Percentiles rank a stretch among this genome's conserved stretches.
Conservation (phyloP, 2,888 invertebrate genomes). For the Catocala sponsa region DNA sequence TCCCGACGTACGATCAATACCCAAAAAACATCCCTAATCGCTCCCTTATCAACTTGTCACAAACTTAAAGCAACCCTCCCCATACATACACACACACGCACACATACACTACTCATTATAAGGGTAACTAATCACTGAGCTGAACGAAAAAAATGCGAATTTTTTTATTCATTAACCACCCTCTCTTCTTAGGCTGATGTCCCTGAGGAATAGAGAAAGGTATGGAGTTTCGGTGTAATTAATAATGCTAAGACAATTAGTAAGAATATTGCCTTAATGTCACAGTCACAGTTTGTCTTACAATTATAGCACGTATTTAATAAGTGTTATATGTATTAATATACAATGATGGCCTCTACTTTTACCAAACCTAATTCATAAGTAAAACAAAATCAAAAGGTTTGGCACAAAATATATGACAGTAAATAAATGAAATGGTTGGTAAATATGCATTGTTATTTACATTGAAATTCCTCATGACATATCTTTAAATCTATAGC, state of each 20-base stretch:
- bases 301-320: too few species aligned
- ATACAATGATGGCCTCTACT: too few species aligned
- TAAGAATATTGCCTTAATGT: too few species aligned
- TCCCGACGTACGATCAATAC: constrained; percentile 63
- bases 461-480: too few species aligned
- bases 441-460: too few species aligned
- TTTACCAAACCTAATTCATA: too few species aligned
- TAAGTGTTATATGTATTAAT: too few species aligned
- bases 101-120: constrained; percentile 82
- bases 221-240: constrained; percentile 52
- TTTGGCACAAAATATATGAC: too few species aligned
- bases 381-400: too few species aligned
- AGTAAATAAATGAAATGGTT: too few species aligned
- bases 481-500: too few species aligned
- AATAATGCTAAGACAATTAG: neutral
- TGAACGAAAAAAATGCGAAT: constrained; percentile 81
- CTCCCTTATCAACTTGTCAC: constrained; percentile 81
- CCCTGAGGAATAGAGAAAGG: constrained; percentile 59
- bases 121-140: constrained; percentile 88
- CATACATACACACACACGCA: constrained; percentile 64
- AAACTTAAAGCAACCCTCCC: constrained; percentile 70
- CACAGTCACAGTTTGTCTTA: too few species aligned
- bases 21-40: constrained; percentile 73
- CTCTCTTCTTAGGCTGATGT: constrained; percentile 82
- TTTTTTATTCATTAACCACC: constrained; percentile 88